Percentiles rank a stretch among this genome's conserved stretches.
Evolutionary conservation across 2,797 vertebrate genomes (phyloP).

Genomic region (Neostethus bicornis): DNA sequence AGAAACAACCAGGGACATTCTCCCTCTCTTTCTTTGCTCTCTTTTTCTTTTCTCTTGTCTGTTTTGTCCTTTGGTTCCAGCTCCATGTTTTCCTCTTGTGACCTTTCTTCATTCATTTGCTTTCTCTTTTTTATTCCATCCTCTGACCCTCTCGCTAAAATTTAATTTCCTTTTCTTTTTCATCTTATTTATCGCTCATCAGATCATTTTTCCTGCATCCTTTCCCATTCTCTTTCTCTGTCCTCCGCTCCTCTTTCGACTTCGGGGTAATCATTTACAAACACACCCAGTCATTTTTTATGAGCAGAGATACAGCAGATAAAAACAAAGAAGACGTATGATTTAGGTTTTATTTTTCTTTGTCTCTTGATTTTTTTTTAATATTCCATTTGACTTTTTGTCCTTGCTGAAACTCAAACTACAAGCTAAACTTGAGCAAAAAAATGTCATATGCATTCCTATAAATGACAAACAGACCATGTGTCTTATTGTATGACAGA

Average conservation of each 20-base stretch:
- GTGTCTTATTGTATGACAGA: conserved; percentile 9
- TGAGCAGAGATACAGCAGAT: conserved; percentile 11
- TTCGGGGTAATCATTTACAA: conserved; percentile 10
- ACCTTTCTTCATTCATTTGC: conserved; percentile 34
- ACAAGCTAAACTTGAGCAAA: conserved; percentile 48
- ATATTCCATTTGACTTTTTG: conserved; percentile 30
- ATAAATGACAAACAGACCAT: conserved; percentile 21
- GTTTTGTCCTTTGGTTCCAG: conserved; percentile 29
- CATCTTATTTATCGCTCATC: conserved; percentile 23
- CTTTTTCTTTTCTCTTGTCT: conserved; percentile 9
- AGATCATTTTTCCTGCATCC: conserved; percentile 10
- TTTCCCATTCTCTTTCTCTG: background rate
- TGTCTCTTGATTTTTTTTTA: conserved; percentile 39
- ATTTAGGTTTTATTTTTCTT: conserved; percentile 10
- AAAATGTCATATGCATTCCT: conserved; percentile 54
- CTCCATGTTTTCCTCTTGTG: conserved; percentile 15
- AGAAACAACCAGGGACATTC: conserved; percentile 40
- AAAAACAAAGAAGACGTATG: conserved; percentile 20
- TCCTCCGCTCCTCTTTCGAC: background rate
- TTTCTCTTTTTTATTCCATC: conserved; percentile 14
- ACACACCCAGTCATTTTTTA: conserved; percentile 10
- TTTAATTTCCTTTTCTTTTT: conserved; percentile 19
- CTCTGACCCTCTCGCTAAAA: conserved; percentile 33
- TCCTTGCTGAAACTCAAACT: conserved; percentile 37
- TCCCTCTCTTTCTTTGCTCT: conserved; percentile 11